Conservation (phyloP, 2,113 vertebrate species). For the Larimichthys crocea region DNA sequence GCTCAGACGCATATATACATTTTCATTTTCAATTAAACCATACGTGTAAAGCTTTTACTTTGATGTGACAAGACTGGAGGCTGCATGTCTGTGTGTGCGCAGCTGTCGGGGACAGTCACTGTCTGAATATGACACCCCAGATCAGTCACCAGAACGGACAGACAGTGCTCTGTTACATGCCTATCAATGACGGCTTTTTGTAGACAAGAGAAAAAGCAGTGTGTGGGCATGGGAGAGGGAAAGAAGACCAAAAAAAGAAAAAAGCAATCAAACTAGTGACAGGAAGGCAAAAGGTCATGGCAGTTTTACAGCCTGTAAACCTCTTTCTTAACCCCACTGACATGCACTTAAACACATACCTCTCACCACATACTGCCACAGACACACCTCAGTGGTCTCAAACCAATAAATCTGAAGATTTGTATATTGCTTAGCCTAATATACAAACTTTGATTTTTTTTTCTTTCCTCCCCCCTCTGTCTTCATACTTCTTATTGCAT, state of each 20-base stretch:
- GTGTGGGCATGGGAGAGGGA: conserved; percentile 10
- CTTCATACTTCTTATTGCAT: conserved; percentile 33
- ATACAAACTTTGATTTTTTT: conserved; percentile 3
- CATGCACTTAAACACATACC: conserved; percentile 44
- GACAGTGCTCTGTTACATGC: conserved; percentile 49
- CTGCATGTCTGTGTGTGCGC: conserved; percentile 49
- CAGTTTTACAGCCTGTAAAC: conserved; percentile 69
- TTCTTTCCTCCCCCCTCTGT: background rate
- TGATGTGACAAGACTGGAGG: conserved; percentile 52
- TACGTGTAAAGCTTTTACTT: background rate
- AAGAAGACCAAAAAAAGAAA: conserved; percentile 14
- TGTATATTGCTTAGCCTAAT: conserved; percentile 5
- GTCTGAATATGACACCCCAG: conserved; percentile 50
- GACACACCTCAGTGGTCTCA: conserved; percentile 33
- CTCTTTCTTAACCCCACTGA: conserved; percentile 57
- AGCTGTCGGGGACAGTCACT: conserved; percentile 52
- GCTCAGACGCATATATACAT: background rate
- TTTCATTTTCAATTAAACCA: background rate
- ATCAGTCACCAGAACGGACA: conserved; percentile 49
- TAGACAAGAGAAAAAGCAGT: conserved; percentile 21
- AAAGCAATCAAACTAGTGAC: conserved; percentile 45
- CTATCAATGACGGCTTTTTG: conserved; percentile 53
- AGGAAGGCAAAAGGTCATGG: conserved; percentile 58
- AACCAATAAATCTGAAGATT: conserved; percentile 34
- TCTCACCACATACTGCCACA: conserved; percentile 42